Evolutionary conservation across 2,888 invertebrate genomes (phyloP), one percentile per base, ranked within the genome.

Genomic region (Synergus gifuensis): DNA sequence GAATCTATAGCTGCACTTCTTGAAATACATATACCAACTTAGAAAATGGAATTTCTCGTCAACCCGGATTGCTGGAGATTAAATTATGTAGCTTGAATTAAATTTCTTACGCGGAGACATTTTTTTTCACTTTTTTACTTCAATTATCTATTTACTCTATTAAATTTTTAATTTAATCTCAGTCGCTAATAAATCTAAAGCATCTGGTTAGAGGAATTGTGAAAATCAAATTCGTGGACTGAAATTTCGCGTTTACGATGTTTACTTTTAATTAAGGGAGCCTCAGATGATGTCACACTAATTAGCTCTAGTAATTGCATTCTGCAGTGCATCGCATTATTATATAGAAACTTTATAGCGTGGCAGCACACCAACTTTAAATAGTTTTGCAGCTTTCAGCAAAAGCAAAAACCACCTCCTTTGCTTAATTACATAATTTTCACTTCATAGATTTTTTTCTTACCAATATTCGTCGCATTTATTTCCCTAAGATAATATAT

Each of bases 301-400:
- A 66, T 66, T 66, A 66, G 42, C 66, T 40, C 66, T 40, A 66
- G 66, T 66, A 66, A 66, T 66, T 66, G 42, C 42, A 42, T 66
- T 66, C 66, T 66, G n/a, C 66, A n/a, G 40, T 42, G 40, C 40
- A 66, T 42, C 18, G 42, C n/a, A 66, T 66, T 66, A 66, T 66
- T n/a, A 62, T 54, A 66, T n/a, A 9, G n/a, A 66, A 66, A 66
- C 9, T 66, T 66, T 66, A 66, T 66, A 42, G 66, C 66, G n/a
- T 66, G 66, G 66, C 40, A 66, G 66, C 40, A n/a, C 40, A 66
- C 42, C 66, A 66, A 66, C 42, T 66, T 66, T 8, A 40, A 66
- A 66, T 42, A 42, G 36, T 40, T 9, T 66, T 66, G 66, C 66
- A 66, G 40, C 42, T 40, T 66, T 42, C 40, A 66, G n/a, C 42